Conservation (phyloP, 2,888 invertebrate species). For the Perizoma affinitatum region DNA sequence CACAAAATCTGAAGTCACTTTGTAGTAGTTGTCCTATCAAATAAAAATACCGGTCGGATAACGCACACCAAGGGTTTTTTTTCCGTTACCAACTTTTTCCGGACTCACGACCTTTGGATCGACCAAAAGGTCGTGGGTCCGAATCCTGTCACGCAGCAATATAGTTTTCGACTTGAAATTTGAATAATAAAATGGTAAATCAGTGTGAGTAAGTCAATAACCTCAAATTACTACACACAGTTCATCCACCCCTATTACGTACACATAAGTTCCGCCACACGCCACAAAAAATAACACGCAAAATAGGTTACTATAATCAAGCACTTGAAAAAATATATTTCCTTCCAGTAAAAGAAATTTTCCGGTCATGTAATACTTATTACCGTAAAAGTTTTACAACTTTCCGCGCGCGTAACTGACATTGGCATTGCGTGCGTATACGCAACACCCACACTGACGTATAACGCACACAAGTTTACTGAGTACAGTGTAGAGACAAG, state of each 20-base stretch:
- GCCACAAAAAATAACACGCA: conserved; percentile 23
- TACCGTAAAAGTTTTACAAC: conserved; percentile 65
- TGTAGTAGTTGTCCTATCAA: too few relatives aligned
- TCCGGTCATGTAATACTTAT: conserved; percentile 74
- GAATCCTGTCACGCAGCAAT: too few relatives aligned
- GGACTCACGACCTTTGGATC: too few relatives aligned
- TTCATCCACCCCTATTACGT: conserved; percentile 26
- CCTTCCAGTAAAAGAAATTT: conserved; percentile 61
- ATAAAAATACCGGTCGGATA: too few relatives aligned
- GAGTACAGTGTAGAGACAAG: conserved; percentile 25
- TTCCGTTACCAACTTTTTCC: too few relatives aligned
- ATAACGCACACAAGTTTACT: conserved; percentile 31
- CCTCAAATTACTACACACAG: conserved; percentile 24
- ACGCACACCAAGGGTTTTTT: too few relatives aligned
- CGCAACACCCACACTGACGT: conserved; percentile 72
- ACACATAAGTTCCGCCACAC: conserved; percentile 20
- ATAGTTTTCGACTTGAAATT: too few relatives aligned
- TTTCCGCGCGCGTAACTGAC: conserved; percentile 77
- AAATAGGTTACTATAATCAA: conserved; percentile 37
- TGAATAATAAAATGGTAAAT: too few relatives aligned
- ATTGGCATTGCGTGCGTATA: conserved; percentile 81
- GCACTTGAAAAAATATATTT: conserved; percentile 47
- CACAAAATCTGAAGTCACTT: too few relatives aligned
- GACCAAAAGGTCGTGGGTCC: too few relatives aligned
- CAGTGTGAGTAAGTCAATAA: conserved; percentile 19